Evolutionary conservation across 2,797 vertebrate species (phyloP).

Genomic region (Acipenser ruthenus): DNA sequence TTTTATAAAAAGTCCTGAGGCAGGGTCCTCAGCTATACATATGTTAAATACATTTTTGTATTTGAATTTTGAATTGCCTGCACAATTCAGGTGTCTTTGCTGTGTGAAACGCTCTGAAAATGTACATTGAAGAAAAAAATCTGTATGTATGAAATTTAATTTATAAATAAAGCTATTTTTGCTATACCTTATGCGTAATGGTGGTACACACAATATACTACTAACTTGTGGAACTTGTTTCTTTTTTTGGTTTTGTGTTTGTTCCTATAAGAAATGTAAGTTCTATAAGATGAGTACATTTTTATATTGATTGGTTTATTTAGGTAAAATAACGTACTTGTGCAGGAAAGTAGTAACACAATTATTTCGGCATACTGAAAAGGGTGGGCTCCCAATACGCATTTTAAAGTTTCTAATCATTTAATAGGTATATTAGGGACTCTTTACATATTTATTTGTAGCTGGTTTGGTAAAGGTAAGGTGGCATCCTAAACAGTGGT

Average conservation of each 20-base stretch:
- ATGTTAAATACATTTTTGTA: slow-evolving; percentile 98
- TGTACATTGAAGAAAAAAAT: slow-evolving; percentile 62
- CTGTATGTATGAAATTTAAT: slow-evolving; percentile 88
- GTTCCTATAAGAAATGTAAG: slow-evolving; percentile 1
- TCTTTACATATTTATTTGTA: slow-evolving; percentile 13
- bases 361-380: too few species aligned
- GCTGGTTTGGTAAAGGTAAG: slow-evolving; percentile 19
- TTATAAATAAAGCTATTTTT: slow-evolving; percentile 99
- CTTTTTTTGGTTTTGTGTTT: slow-evolving; percentile 20
- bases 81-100: slow-evolving; percentile 75
- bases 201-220: slow-evolving; percentile 70
- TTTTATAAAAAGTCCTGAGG: slow-evolving; percentile 76
- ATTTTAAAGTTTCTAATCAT: too few species aligned
- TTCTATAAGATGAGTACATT: too few species aligned
- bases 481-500: neutral
- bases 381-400: too few species aligned
- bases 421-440: slow-evolving; percentile 1
- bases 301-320: too few species aligned
- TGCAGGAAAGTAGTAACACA: too few species aligned
- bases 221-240: slow-evolving; percentile 7
- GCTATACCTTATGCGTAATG: slow-evolving; percentile 85
- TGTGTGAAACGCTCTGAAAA: slow-evolving; percentile 62
- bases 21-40: slow-evolving; percentile 65
- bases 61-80: slow-evolving; percentile 80
- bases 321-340: too few species aligned